phyloP scores from a whole-genome alignment of 1,140 invertebrate species.

The Ostrea edulis region DNA sequence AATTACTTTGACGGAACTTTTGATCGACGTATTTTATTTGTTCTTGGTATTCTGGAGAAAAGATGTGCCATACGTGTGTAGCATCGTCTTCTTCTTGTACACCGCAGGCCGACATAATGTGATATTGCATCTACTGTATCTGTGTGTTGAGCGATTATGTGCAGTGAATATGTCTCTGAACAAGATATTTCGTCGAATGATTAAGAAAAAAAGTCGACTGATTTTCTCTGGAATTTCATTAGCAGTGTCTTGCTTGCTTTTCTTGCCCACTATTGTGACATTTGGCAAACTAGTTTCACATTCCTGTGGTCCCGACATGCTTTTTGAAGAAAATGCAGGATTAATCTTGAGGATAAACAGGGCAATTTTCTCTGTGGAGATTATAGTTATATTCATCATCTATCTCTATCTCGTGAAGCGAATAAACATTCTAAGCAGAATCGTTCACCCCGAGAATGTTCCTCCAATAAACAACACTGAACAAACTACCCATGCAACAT shows the following conservation, averaged over 20 bases:
- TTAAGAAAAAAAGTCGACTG: background rate
- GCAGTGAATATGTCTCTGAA: background rate
- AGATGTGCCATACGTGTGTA: background rate
- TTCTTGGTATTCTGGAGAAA: background rate
- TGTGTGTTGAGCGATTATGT: slow-evolving; percentile 2
- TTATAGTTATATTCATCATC: background rate
- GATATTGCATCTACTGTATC: background rate
- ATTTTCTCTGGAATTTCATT: background rate
- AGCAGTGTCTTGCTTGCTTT: background rate
- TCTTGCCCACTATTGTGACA: background rate
- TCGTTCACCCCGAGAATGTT: background rate
- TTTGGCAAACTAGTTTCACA: background rate
- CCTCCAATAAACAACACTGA: background rate
- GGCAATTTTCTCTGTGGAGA: background rate
- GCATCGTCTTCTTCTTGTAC: background rate
- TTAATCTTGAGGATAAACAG: background rate
- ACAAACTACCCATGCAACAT: background rate
- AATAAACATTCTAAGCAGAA: background rate
- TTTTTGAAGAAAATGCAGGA: background rate
- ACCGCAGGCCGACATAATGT: slow-evolving; percentile 1
- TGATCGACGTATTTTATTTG: background rate
- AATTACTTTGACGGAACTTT: background rate
- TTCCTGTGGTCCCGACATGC: background rate
- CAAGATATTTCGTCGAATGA: background rate
- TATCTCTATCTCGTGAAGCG: background rate